phyloP scores from a whole-genome alignment of 2,888 invertebrate species.

The Drosophila falleni region DNA sequence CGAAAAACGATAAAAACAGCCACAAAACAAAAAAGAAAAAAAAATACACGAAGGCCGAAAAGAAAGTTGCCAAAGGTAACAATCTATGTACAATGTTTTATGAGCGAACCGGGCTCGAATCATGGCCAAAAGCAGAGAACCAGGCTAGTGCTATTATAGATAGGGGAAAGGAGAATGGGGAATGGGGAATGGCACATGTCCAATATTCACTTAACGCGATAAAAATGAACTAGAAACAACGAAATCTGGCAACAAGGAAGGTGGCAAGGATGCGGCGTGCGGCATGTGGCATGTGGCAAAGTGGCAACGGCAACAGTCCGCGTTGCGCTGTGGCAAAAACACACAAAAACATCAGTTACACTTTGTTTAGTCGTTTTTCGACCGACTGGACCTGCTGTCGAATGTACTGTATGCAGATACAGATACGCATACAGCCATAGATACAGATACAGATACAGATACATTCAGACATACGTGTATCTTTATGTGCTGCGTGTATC shows the following conservation, averaged over 20 bases:
- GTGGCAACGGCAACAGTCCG: slow-evolving; percentile 51
- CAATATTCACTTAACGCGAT: slow-evolving; percentile 81
- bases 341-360: slow-evolving; percentile 79
- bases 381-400: slow-evolving; percentile 35
- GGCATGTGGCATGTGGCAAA: slow-evolving; percentile 12
- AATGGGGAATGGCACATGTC: slow-evolving; percentile 67
- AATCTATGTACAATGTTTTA: slow-evolving; percentile 66
- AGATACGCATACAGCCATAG: slow-evolving; percentile 18
- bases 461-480: background rate
- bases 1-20: slow-evolving; percentile 70
- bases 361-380: slow-evolving; percentile 67
- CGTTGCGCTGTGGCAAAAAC: slow-evolving; percentile 58
- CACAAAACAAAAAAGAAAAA: slow-evolving; percentile 30
- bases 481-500: slow-evolving; percentile 51
- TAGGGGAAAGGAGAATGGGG: background rate
- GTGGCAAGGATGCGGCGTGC: slow-evolving; percentile 10
- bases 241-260: slow-evolving; percentile 68
- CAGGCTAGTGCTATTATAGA: background rate
- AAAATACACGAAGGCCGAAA: slow-evolving; percentile 52
- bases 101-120: slow-evolving; percentile 34
- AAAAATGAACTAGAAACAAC: slow-evolving; percentile 79
- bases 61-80: slow-evolving; percentile 76
- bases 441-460: slow-evolving; percentile 10
- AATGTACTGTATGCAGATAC: background rate
- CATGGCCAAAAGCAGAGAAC: slow-evolving; percentile 12